Evolutionary conservation across 2,113 vertebrate genomes (phyloP), one percentile per base, ranked within the genome.

Genomic region (Corythornis vintsioides): DNA sequence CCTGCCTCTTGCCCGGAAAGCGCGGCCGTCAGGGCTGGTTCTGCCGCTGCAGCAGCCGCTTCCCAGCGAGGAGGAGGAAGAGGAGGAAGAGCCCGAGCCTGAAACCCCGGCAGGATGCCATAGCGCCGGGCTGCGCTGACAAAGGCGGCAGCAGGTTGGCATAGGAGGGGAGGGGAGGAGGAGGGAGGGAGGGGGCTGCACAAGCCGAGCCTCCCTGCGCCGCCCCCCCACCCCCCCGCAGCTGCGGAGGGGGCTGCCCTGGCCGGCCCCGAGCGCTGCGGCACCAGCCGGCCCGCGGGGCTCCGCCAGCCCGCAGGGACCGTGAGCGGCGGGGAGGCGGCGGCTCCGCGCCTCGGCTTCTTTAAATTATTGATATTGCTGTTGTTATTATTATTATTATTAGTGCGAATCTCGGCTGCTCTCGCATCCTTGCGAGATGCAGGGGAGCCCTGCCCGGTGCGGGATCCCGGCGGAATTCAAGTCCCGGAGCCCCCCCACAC

Each of bases 141-240:
- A 86, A 95, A 92, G 88, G 75, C 82, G 92, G 88, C 92, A 91
- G 91, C 87, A 89, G 79, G 95, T 90, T 83, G 92, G 91, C 72
- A 88, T 57, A n/a, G 83, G 76, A 87, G 89, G 33, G 57, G 82
- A 76, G 33, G 29, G 24, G 31, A 79, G 33, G 31, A 79, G 33
- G 33, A 25, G 33, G 35, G 74, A 75, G 87, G 71, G 38, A 83
- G 84, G 31, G 83, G 79, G 89, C 83, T 77, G 25, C 83, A 50
- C 80, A 82, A 50, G 76, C 85, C 84, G 88, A 92, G 45, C 92
- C 92, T 77, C 89, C 52, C 78, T 16, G 88, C 79, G 1, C 87
- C 91, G 76, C 85, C 83, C 56, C 42, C 55, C 47, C 50, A 10
- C 42, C 52, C 29, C 21, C 76, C 86, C 86, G 78, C 80, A 47